phyloP scores from a whole-genome alignment of 2,113 vertebrate species.

The Paradisaea rubra region DNA sequence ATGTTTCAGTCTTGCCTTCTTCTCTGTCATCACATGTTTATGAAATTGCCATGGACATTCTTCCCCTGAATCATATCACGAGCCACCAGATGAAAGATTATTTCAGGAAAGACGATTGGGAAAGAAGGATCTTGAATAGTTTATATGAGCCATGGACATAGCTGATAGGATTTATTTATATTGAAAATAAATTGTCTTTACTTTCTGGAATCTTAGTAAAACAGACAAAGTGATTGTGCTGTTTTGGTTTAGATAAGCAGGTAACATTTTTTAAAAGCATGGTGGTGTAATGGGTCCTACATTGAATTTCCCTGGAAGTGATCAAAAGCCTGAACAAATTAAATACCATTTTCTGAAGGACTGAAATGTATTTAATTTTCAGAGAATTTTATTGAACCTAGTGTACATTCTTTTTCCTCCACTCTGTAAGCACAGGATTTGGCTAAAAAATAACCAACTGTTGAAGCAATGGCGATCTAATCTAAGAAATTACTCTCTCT shows the following conservation, averaged over 20 bases:
- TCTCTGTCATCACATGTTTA: not conserved
- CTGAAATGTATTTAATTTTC: not conserved
- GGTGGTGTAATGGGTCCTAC: not conserved
- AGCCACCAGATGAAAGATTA: constrained; percentile 63
- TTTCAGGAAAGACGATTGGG: constrained; percentile 57
- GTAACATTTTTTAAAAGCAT: not conserved
- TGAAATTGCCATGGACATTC: constrained; percentile 1
- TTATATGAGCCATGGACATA: constrained; percentile 20
- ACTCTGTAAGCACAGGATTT: not conserved
- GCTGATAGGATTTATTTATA: constrained; percentile 43
- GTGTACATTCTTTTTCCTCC: not conserved
- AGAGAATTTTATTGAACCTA: not conserved
- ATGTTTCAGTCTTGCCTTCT: constrained; percentile 4
- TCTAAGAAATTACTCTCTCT: not conserved
- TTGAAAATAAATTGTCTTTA: constrained; percentile 28
- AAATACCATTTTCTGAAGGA: not conserved
- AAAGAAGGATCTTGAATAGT: constrained; percentile 44
- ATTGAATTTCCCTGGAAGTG: not conserved
- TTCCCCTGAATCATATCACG: constrained; percentile 41
- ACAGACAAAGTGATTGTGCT: not conserved
- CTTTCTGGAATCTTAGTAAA: constrained; percentile 24
- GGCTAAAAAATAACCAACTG: not conserved
- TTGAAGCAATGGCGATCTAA: not conserved
- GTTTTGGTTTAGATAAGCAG: not conserved
- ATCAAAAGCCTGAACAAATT: not conserved